A percentile compares a stretch with the other conserved stretches of the same genome.
These are phyloP conservation scores for Gymnocypris eckloni DNA, from an alignment of 2,797 vertebrate genomes.

Conservation along the genomic window DNA sequence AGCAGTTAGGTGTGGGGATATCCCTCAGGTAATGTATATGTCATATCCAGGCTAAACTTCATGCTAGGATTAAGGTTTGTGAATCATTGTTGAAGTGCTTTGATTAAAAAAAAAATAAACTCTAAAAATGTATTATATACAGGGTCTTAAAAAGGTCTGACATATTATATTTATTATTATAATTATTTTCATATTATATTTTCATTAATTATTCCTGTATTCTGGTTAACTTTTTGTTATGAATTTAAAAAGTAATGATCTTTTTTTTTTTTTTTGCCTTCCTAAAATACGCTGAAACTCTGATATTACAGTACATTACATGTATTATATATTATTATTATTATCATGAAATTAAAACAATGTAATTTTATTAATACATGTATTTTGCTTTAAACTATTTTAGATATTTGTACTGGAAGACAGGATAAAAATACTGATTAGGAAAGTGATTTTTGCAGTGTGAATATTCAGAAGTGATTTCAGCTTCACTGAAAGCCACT, in stretches of 20 bases:
- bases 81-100: background rate
- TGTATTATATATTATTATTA: background rate
- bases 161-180: no score
- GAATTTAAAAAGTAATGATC: background rate
- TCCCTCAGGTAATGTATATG: conserved; percentile 82
- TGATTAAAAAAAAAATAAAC: no score
- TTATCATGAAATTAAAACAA: background rate
- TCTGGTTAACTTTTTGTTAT: background rate
- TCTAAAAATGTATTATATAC: background rate
- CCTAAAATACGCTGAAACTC: background rate
- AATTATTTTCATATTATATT: background rate
- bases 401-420: background rate
- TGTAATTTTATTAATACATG: background rate
- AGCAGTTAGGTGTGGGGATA: conserved; percentile 86
- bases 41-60: background rate
- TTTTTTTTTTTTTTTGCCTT: background rate
- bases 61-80: background rate
- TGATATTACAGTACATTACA: background rate
- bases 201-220: background rate
- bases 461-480: background rate
- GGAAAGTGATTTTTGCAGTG: background rate
- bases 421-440: background rate
- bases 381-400: background rate
- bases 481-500: background rate
- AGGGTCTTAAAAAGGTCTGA: background rate